Percentiles rank a stretch among this genome's conserved stretches.
Conservation (phyloP, 1,140 invertebrate genomes). For the Grapholita molesta region DNA sequence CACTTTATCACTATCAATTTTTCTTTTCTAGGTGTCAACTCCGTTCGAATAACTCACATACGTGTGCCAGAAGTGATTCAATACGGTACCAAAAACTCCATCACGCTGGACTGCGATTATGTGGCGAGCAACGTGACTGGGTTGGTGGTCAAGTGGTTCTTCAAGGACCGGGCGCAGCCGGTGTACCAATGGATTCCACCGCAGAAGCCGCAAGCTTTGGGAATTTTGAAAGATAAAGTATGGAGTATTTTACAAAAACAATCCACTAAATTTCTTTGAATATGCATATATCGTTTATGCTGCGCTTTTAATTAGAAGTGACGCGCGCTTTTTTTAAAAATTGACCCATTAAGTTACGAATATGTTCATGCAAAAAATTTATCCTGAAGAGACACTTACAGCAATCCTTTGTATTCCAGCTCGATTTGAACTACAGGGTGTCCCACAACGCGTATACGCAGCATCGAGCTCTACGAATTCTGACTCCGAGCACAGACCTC, state of each 20-base stretch:
- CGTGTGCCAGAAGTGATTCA: slow-evolving; percentile 83
- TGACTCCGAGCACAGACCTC: slow-evolving; percentile 81
- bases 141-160: slow-evolving; percentile 89
- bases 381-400: background rate
- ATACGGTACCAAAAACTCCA: slow-evolving; percentile 79
- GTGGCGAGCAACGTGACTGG: slow-evolving; percentile 79
- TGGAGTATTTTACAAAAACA: too few species aligned
- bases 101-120: slow-evolving; percentile 87
- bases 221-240: slow-evolving; percentile 80
- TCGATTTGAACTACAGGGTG: slow-evolving; percentile 81
- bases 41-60: slow-evolving; percentile 81
- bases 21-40: slow-evolving; percentile 54
- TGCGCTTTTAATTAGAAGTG: too few species aligned
- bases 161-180: slow-evolving; percentile 80
- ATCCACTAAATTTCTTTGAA: too few species aligned
- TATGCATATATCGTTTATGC: too few species aligned
- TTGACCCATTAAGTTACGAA: too few species aligned
- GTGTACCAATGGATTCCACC: slow-evolving; percentile 90
- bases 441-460: slow-evolving; percentile 79
- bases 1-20: too few species aligned
- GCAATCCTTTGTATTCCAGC: slow-evolving; percentile 70
- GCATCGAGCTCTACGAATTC: slow-evolving; percentile 82
- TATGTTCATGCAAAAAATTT: too few species aligned
- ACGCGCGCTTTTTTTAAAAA: too few species aligned
- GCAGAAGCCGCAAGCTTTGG: slow-evolving; percentile 79